phyloP scores from a whole-genome alignment of 1,140 invertebrate genomes.

The Babylonia areolata region DNA sequence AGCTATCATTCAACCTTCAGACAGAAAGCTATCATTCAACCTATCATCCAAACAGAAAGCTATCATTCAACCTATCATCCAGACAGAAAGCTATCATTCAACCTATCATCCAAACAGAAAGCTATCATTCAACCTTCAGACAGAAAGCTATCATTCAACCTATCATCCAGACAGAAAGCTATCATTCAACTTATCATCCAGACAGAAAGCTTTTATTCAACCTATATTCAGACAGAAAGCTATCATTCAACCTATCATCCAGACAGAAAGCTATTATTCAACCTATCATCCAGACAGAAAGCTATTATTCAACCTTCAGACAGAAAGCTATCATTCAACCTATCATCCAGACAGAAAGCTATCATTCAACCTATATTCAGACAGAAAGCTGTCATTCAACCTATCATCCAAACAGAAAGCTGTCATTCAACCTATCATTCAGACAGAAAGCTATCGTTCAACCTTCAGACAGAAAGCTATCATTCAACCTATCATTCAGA shows the following conservation, averaged over 20 bases:
- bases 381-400: constrained; percentile 48
- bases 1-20: too few relatives aligned
- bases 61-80: constrained; percentile 58
- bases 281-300: constrained; percentile 54
- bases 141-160: too few relatives aligned
- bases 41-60: constrained; percentile 40
- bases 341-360: constrained; percentile 22
- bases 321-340: too few relatives aligned
- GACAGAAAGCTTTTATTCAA: neutral
- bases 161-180: constrained; percentile 22
- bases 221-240: neutral
- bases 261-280: constrained; percentile 14
- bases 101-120: constrained; percentile 54
- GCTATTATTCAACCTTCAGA: too few relatives aligned
- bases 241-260: constrained; percentile 58
- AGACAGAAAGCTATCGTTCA: neutral
- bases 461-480: too few relatives aligned
- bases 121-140: too few relatives aligned
- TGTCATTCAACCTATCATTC: constrained; percentile 58
- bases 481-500: constrained; percentile 62
- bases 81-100: constrained; percentile 17
- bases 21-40: too few relatives aligned
- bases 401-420: constrained; percentile 40
- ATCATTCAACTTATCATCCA: constrained; percentile 58
- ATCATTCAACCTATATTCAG: too few relatives aligned